Percentiles rank a stretch among this genome's conserved stretches.
Evolutionary conservation across 2,113 vertebrate genomes (phyloP).

Genomic region (Propithecus coquereli): DNA sequence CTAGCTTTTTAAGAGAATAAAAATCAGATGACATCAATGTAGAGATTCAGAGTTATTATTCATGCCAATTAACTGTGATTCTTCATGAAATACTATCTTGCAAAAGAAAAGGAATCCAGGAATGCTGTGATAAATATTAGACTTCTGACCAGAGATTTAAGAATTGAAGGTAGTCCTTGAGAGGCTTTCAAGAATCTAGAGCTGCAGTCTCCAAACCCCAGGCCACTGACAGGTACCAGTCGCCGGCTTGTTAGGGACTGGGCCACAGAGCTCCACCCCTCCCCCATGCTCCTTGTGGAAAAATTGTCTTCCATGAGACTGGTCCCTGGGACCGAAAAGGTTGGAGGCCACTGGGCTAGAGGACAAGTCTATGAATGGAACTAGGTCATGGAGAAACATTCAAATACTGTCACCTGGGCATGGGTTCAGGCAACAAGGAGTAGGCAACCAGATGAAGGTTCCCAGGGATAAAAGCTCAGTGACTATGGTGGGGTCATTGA

Average conservation of each 20-base stretch:
- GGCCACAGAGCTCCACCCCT: too few relatives aligned
- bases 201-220: too few relatives aligned
- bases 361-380: neutral
- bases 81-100: neutral
- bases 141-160: neutral
- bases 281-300: too few relatives aligned
- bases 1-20: neutral
- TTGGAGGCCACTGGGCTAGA: too few relatives aligned
- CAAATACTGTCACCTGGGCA: neutral
- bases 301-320: too few relatives aligned
- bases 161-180: neutral
- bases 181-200: neutral
- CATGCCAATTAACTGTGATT: neutral
- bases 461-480: neutral
- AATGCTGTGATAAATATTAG: neutral
- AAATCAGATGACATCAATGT: neutral
- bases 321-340: too few relatives aligned
- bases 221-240: too few relatives aligned
- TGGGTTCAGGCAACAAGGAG: neutral
- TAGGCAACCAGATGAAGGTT: neutral
- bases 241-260: too few relatives aligned
- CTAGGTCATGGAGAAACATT: neutral
- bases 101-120: neutral
- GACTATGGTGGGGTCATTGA: accelerated
- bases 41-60: neutral